phyloP scores from a whole-genome alignment of 64 coral and sea anemone species.

The Stylophora pistillata region DNA sequence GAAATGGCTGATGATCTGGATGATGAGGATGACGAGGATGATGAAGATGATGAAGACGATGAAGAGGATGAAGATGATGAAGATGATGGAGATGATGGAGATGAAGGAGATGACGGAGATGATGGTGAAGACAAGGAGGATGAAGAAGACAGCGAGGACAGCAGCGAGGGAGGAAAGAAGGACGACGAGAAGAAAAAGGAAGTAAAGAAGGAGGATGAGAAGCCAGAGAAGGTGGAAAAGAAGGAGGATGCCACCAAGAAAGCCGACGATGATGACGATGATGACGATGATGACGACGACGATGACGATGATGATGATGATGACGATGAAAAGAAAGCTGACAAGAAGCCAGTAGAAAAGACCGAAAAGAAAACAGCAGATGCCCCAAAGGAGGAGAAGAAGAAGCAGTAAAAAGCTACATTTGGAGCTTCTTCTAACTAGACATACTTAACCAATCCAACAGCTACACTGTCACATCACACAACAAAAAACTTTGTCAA shows the following conservation, averaged over 20 bases:
- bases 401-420: conserved; percentile 8
- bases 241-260: conserved; percentile 30
- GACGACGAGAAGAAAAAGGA: conserved; percentile 14
- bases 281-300: conserved; percentile 25
- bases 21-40: conserved; percentile 38
- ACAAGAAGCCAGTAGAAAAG: conserved; percentile 1
- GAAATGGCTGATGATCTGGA: conserved; percentile 5
- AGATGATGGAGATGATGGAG: background rate
- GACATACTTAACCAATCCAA: conserved; percentile 4
- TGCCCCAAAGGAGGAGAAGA: conserved; percentile 40
- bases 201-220: conserved; percentile 12
- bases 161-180: background rate
- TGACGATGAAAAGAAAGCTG: background rate
- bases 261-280: conserved; percentile 12
- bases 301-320: conserved; percentile 36
- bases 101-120: background rate
- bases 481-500: background rate
- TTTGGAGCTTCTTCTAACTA: background rate
- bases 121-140: conserved; percentile 5
- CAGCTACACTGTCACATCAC: conserved; percentile 1
- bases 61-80: background rate
- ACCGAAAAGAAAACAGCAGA: conserved; percentile 31
- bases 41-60: conserved; percentile 35
- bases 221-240: background rate
- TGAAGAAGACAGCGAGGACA: background rate